Conservation (phyloP, 2,888 invertebrate genomes). For the Ptychoptera albimana region DNA sequence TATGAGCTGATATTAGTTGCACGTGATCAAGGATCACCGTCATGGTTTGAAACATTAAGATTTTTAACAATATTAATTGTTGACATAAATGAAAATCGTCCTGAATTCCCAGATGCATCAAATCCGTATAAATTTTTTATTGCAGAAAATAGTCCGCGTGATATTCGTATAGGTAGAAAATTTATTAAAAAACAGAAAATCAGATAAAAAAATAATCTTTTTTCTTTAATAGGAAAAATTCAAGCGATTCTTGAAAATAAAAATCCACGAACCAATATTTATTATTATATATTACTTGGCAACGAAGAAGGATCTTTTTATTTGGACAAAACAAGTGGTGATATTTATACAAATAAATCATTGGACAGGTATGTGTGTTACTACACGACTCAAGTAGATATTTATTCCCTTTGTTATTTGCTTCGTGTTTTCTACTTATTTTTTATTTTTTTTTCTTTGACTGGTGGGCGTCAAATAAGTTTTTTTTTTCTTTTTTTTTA, state of each 20-base stretch:
- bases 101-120: constrained; percentile 49
- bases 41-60: constrained; percentile 60
- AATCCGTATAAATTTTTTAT: constrained; percentile 52
- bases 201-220: neutral
- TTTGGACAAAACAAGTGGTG: constrained; percentile 65
- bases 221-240: constrained; percentile 15
- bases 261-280: constrained; percentile 66
- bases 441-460: no score
- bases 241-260: constrained; percentile 39
- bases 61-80: constrained; percentile 58
- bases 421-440: no score
- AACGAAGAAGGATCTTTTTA: constrained; percentile 63
- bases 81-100: constrained; percentile 68
- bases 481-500: neutral
- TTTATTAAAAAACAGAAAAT: constrained; percentile 13
- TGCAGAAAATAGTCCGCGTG: constrained; percentile 49
- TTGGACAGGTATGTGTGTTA: constrained; percentile 54
- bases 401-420: no score
- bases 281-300: constrained; percentile 65
- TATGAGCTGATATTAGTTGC: constrained; percentile 62
- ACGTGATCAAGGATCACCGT: constrained; percentile 67
- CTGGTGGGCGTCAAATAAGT: no score
- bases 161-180: constrained; percentile 41
- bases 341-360: constrained; percentile 58
- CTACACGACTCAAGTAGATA: neutral